Percentiles rank a stretch among this genome's conserved stretches.
These are phyloP conservation scores for Acholoe squamosa DNA, from an alignment of 2,888 invertebrate species.

Conservation along the genomic window DNA sequence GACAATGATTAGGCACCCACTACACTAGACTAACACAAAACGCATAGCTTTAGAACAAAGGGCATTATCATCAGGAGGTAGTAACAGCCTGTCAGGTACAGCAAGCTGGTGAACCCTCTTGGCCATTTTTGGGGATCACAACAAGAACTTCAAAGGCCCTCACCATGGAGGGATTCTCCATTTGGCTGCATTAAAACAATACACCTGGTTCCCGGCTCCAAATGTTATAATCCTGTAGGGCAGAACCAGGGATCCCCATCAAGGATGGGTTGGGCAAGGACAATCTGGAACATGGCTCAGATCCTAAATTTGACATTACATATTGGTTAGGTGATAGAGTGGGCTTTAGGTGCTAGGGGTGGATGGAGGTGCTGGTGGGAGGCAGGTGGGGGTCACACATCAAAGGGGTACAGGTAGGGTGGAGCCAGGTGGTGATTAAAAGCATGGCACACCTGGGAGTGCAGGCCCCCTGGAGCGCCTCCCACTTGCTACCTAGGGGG, in stretches of 20 bases:
- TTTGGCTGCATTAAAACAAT: neutral
- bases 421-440: constrained; percentile 38
- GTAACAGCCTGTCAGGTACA: neutral
- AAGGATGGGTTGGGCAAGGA: neutral
- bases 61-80: neutral
- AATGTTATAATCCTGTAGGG: neutral
- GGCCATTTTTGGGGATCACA: neutral
- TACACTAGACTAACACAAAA: neutral
- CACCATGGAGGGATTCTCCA: neutral
- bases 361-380: neutral
- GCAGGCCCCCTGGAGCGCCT: constrained; percentile 5
- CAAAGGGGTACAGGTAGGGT: constrained; percentile 33
- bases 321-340: neutral
- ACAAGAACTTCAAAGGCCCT: constrained; percentile 1
- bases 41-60: neutral
- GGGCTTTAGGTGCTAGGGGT: neutral
- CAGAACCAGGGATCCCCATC: neutral
- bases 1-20: neutral
- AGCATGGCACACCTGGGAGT: constrained; percentile 31
- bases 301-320: neutral
- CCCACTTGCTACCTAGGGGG: constrained; percentile 21
- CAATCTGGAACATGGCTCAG: neutral
- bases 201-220: neutral
- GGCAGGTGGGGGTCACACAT: neutral
- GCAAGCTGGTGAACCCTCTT: neutral